Evolutionary conservation across 1,140 invertebrate species (phyloP), one percentile per base, ranked within the genome.

Genomic region (Tetraneura akinire): DNA sequence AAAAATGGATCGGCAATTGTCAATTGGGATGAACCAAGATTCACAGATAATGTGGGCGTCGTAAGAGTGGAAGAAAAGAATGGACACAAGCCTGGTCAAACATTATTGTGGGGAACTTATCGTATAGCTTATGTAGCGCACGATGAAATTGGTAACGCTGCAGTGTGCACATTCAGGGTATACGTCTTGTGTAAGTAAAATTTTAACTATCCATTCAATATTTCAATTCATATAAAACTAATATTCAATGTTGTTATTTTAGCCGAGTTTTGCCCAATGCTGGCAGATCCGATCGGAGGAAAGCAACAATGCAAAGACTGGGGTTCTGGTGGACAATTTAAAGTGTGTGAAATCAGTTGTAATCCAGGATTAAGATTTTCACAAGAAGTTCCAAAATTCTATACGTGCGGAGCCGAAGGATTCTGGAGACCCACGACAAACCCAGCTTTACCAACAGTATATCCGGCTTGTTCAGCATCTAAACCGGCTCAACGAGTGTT

Each of bases 261-360:
- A 93, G 93, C 93, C 82, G 94, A 97, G 84, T 96, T 97, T 86
- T 98, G 96, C 85, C 94, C 94, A 11, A 88, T 91, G 81, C 85
- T 96, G 74, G 87, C 91, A 60, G 94, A 97, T 87, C 96, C 96
- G 0, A 89, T 96, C 29, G 94, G 95, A 66, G 96, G 96, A 37
- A 88, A 89, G 18, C 95, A 97, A 86, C 91, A 91, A 8, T 98
- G 96, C 85, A 94, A 96, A 83, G 94, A 96, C 83, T 98, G 96
- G 96, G 96, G 96, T 66, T 94, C 95, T 1, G 94, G 94, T 62
- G 93, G 95, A n/a, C 94, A 96, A 84, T 97, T 96, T 86, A 96
- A 96, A 86, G 93, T 93, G 47, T 97, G 92, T 86, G 95, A 94
- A 84, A 96, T 98, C 80, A 87, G 90, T 78, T 98, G 96, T 84